phyloP scores from a whole-genome alignment of 2,797 vertebrate species.

The Propithecus deckenii region DNA sequence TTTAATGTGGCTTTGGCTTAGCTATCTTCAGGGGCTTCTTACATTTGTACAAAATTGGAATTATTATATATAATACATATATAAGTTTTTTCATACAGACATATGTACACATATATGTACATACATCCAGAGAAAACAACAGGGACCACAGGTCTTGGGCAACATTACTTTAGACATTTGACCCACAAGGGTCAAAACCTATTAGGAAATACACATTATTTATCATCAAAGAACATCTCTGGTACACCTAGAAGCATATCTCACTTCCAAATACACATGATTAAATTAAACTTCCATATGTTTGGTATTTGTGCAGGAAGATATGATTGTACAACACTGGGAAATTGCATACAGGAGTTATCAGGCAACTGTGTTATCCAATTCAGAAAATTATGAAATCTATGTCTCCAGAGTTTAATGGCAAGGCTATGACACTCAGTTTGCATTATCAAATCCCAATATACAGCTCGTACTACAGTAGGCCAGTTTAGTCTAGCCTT shows the following conservation, averaged over 20 bases:
- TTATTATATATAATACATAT: conserved; percentile 53
- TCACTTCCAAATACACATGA: conserved; percentile 78
- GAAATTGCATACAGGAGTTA: background rate
- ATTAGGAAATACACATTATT: conserved; percentile 81
- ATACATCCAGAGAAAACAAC: conserved; percentile 51
- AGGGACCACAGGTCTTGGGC: conserved; percentile 54
- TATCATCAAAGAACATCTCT: conserved; percentile 77
- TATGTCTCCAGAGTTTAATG: conserved; percentile 49
- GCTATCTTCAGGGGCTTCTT: conserved; percentile 74
- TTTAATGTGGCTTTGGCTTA: conserved; percentile 80
- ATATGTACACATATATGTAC: conserved; percentile 47
- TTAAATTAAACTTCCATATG: conserved; percentile 79
- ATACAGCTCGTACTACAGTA: background rate
- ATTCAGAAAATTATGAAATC: conserved; percentile 49
- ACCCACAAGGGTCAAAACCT: conserved; percentile 76
- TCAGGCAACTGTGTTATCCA: conserved; percentile 44
- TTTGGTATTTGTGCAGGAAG: conserved; percentile 69
- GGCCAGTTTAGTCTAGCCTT: background rate
- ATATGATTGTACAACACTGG: background rate
- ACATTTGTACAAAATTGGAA: conserved; percentile 72
- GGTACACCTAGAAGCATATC: conserved; percentile 81
- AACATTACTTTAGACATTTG: conserved; percentile 78
- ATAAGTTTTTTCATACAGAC: background rate
- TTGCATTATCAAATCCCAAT: background rate
- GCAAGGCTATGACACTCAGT: background rate